These are phyloP conservation scores for Tachina grossa DNA, from an alignment of 2,888 invertebrate species.

Conservation along the genomic window DNA sequence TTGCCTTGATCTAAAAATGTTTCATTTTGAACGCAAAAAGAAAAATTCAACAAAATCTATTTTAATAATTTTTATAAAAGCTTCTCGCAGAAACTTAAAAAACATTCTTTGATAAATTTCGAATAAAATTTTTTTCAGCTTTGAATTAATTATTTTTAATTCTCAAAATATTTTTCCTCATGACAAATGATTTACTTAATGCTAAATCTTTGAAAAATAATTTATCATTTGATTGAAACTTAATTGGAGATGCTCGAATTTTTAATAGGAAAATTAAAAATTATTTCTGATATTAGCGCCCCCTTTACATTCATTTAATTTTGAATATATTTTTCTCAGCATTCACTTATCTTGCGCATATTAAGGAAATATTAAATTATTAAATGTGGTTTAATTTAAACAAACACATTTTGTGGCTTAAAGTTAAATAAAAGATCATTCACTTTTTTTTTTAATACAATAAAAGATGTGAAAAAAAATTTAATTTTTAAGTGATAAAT, in stretches of 20 bases:
- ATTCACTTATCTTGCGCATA: constrained; percentile 43
- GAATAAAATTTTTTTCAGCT: constrained; percentile 16
- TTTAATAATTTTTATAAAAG: constrained; percentile 14
- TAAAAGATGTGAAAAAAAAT: not conserved
- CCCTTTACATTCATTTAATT: not conserved
- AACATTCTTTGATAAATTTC: not conserved
- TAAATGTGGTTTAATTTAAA: not conserved
- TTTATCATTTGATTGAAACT: constrained; percentile 66
- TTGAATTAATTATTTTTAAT: constrained; percentile 4
- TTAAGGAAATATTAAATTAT: constrained; percentile 41
- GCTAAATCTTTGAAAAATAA: constrained; percentile 55
- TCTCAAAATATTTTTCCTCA: constrained; percentile 16
- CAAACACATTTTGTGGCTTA: not conserved
- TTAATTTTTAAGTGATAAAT: constrained; percentile 15
- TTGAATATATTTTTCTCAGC: not conserved
- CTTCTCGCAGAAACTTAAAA: not conserved
- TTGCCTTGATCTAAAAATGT: constrained; percentile 66
- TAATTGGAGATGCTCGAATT: constrained; percentile 54
- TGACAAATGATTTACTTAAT: constrained; percentile 60
- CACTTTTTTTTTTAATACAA: constrained; percentile 60
- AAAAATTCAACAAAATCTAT: constrained; percentile 11
- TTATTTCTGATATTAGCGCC: not conserved
- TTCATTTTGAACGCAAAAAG: constrained; percentile 32
- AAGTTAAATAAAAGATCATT: constrained; percentile 66
- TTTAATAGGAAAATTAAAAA: constrained; percentile 6